phyloP scores from a whole-genome alignment of 2,888 invertebrate genomes.

The Sialis lutaria region DNA sequence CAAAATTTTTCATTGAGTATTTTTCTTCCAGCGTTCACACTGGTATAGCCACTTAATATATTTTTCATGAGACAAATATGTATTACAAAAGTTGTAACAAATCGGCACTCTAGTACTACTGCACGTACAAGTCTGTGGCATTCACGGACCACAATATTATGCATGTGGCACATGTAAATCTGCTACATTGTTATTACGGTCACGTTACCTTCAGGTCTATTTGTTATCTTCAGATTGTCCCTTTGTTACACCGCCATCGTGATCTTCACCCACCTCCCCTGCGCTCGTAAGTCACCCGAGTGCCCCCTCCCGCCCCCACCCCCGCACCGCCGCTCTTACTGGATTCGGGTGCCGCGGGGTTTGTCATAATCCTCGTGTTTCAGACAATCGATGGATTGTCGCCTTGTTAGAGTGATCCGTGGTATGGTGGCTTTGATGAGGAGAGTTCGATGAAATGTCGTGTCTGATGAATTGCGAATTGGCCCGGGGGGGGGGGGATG shows the following conservation, averaged over 20 bases:
- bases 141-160: background rate
- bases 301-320: too few species aligned
- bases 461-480: too few species aligned
- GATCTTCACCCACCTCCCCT: slow-evolving; percentile 2
- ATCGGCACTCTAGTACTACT: background rate
- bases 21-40: too few species aligned
- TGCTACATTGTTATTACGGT: slow-evolving; percentile 11
- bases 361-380: background rate
- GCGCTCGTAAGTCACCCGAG: background rate
- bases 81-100: too few species aligned
- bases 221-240: slow-evolving; percentile 15
- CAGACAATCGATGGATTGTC: too few species aligned
- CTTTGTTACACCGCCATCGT: slow-evolving; percentile 5
- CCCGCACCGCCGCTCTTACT: background rate
- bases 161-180: slow-evolving; percentile 8
- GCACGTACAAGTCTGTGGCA: background rate
- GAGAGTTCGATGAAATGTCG: too few species aligned
- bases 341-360: background rate
- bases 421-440: too few species aligned
- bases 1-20: too few species aligned
- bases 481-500: too few species aligned
- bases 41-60: too few species aligned
- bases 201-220: slow-evolving; percentile 16
- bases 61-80: too few species aligned
- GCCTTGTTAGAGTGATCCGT: too few species aligned